Evolutionary conservation across 2,797 vertebrate genomes (phyloP).

Genomic region (Coccyzus lansbergi): DNA sequence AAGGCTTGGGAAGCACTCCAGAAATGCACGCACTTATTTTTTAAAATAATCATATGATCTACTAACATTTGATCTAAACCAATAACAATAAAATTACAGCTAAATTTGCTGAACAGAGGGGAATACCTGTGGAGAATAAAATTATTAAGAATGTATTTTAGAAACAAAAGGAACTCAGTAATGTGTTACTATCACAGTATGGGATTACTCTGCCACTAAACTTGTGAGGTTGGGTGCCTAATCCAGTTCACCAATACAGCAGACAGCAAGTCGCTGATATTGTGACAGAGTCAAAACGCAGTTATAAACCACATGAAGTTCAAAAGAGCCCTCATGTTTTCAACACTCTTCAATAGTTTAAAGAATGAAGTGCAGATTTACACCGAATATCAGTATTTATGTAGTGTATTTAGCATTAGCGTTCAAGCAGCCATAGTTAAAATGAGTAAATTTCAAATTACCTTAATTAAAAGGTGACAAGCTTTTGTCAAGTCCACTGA

Average conservation of each 20-base stretch:
- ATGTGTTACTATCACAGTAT: neutral
- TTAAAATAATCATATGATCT: neutral
- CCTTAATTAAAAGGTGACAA: neutral
- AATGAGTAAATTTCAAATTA: neutral
- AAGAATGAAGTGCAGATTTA: neutral
- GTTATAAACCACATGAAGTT: neutral
- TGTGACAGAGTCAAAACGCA: neutral
- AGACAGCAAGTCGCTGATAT: neutral
- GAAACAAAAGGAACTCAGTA: neutral
- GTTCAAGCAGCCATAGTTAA: neutral
- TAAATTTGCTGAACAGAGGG: neutral
- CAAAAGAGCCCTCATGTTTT: neutral
- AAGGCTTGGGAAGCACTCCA: neutral
- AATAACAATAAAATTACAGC: neutral
- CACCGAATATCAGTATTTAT: neutral
- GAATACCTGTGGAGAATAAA: neutral
- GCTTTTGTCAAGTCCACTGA: neutral
- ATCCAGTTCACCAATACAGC: neutral
- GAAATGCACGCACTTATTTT: neutral
- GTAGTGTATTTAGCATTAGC: neutral
- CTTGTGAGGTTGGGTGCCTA: neutral
- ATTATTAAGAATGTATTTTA: neutral
- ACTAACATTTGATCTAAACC: neutral
- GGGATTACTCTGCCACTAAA: neutral
- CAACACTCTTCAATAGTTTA: neutral